These are phyloP conservation scores for Rhabdornis inornatus DNA, from an alignment of 2,113 vertebrate species.

Conservation along the genomic window DNA sequence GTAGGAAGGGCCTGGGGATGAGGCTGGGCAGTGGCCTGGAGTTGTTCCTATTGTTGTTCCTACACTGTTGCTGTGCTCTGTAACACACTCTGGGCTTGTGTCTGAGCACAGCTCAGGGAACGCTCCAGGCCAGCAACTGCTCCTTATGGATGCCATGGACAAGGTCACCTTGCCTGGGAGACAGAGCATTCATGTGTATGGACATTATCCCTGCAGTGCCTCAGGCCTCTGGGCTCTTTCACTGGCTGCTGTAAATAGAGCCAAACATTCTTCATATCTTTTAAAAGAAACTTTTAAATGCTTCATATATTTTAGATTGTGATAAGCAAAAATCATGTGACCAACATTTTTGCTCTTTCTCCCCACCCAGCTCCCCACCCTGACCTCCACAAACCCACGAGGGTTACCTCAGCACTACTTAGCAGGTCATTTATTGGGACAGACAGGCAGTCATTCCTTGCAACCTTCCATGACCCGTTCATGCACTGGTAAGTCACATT, in stretches of 20 bases:
- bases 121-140: neutral
- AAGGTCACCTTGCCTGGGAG: neutral
- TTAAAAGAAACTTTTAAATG: neutral
- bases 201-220: neutral
- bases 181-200: accelerated
- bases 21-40: neutral
- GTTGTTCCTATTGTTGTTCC: neutral
- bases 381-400: neutral
- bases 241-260: neutral
- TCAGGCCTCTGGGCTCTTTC: neutral
- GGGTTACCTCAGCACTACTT: constrained; percentile 54
- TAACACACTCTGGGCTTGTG: neutral
- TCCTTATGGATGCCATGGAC: neutral
- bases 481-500: constrained; percentile 45
- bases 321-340: neutral
- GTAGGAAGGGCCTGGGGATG: too few relatives aligned
- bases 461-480: neutral
- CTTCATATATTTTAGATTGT: neutral
- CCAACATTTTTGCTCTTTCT: neutral
- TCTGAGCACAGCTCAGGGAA: neutral
- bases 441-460: constrained; percentile 54
- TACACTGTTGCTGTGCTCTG: accelerated
- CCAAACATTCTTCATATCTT: neutral
- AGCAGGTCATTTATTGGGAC: constrained; percentile 43
- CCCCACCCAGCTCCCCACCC: accelerated